These are phyloP conservation scores for Ips nitidus DNA, from an alignment of 1,140 invertebrate genomes.

Conservation along the genomic window DNA sequence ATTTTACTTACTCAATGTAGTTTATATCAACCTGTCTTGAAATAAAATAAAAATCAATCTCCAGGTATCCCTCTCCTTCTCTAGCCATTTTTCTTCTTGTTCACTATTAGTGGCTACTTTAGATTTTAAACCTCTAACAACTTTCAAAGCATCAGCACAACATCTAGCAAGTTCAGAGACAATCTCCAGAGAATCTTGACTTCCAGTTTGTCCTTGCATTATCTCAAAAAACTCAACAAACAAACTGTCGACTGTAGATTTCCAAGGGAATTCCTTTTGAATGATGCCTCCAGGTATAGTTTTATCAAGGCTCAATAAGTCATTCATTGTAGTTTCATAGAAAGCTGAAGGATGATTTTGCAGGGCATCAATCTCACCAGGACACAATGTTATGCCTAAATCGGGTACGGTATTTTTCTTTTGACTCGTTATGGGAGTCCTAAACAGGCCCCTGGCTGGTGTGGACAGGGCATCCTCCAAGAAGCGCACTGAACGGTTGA, in stretches of 20 bases:
- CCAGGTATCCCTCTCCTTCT: constrained; percentile 86
- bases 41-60: constrained; percentile 77
- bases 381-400: constrained; percentile 45
- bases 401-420: constrained; percentile 31
- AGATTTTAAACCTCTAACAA: constrained; percentile 53
- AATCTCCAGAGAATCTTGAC: constrained; percentile 59
- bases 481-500: constrained; percentile 47
- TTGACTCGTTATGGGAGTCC: constrained; percentile 29
- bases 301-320: constrained; percentile 43
- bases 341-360: constrained; percentile 37
- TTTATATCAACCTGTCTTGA: constrained; percentile 61
- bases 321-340: constrained; percentile 52
- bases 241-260: constrained; percentile 56
- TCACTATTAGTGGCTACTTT: constrained; percentile 53
- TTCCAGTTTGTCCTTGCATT: constrained; percentile 56
- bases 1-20: background rate
- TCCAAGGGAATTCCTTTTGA: constrained; percentile 54
- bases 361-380: constrained; percentile 48
- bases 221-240: constrained; percentile 63
- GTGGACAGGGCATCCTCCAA: constrained; percentile 47
- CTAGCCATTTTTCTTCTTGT: constrained; percentile 62
- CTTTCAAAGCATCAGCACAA: constrained; percentile 56
- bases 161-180: constrained; percentile 60
- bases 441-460: constrained; percentile 42
- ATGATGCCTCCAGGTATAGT: constrained; percentile 55